phyloP scores from a whole-genome alignment of 2,888 invertebrate species.

The Oxycera nigricornis region DNA sequence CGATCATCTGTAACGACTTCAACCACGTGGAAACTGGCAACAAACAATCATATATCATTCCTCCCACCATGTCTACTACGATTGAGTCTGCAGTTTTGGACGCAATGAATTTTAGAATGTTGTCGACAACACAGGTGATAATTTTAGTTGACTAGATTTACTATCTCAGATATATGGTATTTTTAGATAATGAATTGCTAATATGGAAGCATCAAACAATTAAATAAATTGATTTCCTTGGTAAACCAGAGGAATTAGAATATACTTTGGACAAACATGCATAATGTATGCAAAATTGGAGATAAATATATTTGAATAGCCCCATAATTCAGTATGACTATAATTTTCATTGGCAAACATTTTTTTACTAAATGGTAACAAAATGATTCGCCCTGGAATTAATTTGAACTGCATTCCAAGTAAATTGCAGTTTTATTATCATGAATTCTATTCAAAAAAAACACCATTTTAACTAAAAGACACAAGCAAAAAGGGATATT shows the following conservation, averaged over 20 bases:
- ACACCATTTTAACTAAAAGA: no score
- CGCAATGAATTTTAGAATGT: slow-evolving; percentile 28
- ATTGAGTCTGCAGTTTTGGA: slow-evolving; percentile 8
- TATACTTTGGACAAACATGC: background rate
- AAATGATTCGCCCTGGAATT: no score
- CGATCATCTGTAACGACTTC: slow-evolving; percentile 52
- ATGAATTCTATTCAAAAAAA: no score
- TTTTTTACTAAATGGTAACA: no score
- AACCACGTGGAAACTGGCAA: background rate
- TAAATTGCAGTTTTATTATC: no score
- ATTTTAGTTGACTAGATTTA: slow-evolving; percentile 45
- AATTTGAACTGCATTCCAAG: no score
- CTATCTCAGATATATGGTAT: background rate
- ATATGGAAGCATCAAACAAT: slow-evolving; percentile 22
- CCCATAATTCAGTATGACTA: background rate
- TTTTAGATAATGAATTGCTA: background rate
- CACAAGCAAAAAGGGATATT: background rate
- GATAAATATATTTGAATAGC: background rate
- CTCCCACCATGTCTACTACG: slow-evolving; percentile 14
- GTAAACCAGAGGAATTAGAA: background rate
- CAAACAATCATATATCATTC: slow-evolving; percentile 41
- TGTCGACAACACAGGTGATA: slow-evolving; percentile 47
- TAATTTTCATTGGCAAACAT: no score
- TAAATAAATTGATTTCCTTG: background rate
- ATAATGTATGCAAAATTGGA: background rate